These are phyloP conservation scores for Microplitis deprimator DNA, from an alignment of 2,888 invertebrate species.

Conservation along the genomic window DNA sequence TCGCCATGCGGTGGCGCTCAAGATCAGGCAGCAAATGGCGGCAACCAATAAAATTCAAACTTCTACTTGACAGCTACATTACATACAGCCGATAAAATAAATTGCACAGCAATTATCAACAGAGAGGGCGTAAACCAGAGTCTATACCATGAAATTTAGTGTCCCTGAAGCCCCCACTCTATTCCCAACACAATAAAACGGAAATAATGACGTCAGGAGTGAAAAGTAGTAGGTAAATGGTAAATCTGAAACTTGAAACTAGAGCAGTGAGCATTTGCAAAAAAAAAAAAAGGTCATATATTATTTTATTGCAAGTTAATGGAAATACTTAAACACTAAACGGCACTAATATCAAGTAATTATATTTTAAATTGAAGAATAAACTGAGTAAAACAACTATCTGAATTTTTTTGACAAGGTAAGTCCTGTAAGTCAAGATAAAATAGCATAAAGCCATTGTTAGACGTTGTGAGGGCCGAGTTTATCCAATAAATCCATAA, in stretches of 20 bases:
- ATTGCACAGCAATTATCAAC: neutral
- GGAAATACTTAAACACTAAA: neutral
- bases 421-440: neutral
- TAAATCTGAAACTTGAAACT: neutral
- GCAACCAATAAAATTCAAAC: neutral
- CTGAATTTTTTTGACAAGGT: neutral
- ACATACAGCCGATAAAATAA: neutral
- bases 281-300: neutral
- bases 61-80: neutral
- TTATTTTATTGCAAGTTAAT: neutral
- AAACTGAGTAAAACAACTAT: neutral
- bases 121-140: neutral
- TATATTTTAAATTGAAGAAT: neutral
- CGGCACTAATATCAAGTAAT: neutral
- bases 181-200: neutral
- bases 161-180: neutral
- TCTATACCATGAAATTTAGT: neutral
- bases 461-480: neutral
- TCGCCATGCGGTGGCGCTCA: no score
- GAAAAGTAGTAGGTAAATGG: neutral
- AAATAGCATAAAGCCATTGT: neutral
- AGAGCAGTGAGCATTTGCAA: neutral
- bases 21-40: no score
- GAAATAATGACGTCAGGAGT: neutral
- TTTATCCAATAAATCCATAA: neutral